A percentile compares a stretch with the other conserved stretches of the same genome.
phyloP scores from a whole-genome alignment of 2,797 vertebrate species.

The Rhadinocentrus ornatus region DNA sequence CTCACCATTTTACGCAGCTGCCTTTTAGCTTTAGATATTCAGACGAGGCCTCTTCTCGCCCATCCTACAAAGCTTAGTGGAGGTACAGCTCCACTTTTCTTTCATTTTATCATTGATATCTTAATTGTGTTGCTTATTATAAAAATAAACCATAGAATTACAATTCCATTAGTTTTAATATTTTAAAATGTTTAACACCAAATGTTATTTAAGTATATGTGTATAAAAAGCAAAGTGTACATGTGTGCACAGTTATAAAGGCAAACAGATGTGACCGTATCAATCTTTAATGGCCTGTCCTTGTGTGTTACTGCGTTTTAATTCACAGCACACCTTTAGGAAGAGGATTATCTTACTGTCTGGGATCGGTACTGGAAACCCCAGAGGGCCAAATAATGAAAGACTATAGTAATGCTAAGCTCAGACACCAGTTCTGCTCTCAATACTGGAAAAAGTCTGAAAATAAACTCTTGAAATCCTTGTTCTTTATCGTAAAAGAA shows the following conservation, averaged over 20 bases:
- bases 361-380: not conserved
- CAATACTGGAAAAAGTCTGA: not conserved
- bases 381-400: no score
- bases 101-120: not conserved
- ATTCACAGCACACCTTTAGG: not conserved
- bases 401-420: no score
- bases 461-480: not conserved
- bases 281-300: not conserved
- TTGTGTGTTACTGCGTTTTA: not conserved
- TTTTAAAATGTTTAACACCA: not conserved
- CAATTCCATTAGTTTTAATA: not conserved
- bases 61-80: not conserved
- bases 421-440: not conserved
- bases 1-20: conserved; percentile 12
- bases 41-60: not conserved
- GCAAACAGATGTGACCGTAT: not conserved
- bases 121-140: not conserved
- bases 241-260: not conserved
- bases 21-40: conserved; percentile 10
- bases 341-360: not conserved
- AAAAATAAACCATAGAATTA: not conserved
- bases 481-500: no score
- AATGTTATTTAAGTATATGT: not conserved
- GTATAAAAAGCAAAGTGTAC: not conserved
- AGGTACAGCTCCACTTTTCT: not conserved